Base-by-base conservation (phyloP, 2,888 invertebrate genomes). In the Parnassius glacialis region DNA sequence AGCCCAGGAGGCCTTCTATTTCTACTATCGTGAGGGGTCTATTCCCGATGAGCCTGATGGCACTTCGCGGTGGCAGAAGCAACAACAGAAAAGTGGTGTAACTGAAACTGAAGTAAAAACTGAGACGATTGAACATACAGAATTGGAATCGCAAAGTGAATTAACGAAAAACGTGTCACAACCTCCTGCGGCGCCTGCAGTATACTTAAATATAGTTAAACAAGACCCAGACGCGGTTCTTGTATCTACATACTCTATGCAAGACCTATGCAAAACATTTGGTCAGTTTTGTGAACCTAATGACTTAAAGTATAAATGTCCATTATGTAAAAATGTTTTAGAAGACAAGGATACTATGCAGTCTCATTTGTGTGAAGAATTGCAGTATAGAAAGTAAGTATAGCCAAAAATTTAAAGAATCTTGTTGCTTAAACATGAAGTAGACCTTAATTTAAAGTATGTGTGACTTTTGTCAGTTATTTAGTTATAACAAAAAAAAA, bases 301-400 rank as follows among this genome's bases (percentile, higher is more conserved):
- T 43, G 92, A 92, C 1, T 85, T 92, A 47, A 85, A 88, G 62
- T 94, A 89, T 71, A 90, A 87, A 60, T 95, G 95, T 73, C 92
- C 94, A 0, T 78, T 94, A 57, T 96, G 95, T 69, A 85, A 85
- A 25, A 83, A 87, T 25, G 93, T 93, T 67, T 90, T 87, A 48
- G 93, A 94, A 0, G 93, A 92, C 34, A 87, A 89, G 25, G 90
- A 92, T 7, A 92, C 93, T n/a, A 93, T 95, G 87, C 91, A 93
- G 59, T 92, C 93, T 47, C 95, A 95, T 83, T 80, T 95, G 58
- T 95, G 92, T 70, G 93, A 94, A 71, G 95, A 95, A 72, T 83
- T 95, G 41, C 92, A 93, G 56, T 94, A 94, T 72, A 91, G 93
- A 69, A 94, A 93, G 95, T 95, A 73, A 87, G 89, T 84, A 45